Base-by-base conservation (phyloP, 2,888 invertebrate genomes). In the Microplitis deprimator region DNA sequence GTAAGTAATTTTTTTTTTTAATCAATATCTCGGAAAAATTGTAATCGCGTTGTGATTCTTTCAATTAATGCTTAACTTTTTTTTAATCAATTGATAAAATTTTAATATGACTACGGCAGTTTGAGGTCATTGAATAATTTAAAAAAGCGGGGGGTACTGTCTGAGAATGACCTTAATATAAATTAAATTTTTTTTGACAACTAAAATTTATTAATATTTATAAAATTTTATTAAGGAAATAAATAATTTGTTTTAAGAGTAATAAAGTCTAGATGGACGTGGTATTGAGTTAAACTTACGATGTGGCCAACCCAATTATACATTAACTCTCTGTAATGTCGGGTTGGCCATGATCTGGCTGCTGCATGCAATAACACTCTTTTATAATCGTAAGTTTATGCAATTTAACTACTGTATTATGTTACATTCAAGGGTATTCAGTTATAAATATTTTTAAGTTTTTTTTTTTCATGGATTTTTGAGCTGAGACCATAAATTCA, bases 321-420 rank as follows among this genome's bases (percentile, higher is more conserved):
- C 84, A 85, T 85, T 86, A 85, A 86, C 86, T 86, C 81, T 84
- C 86, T 41, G 87, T 87, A 87, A 86, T 86, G 85, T 84, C 80
- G 80, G 75, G 81, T 79, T 86, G 87, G 85, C 87, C 87, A 84
- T 86, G 87, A 87, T 87, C 84, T 84, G 83, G 83, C 81, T 81
- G 78, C 83, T 79, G 79, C 84, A 84, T 84, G 85, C 85, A 86
- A 86, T 77, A 75, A 75, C 62, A 80, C 77, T 76, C 71, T 76
- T 38, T 71, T 76, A 76, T 76, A 76, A 76, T 71, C 71, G 38
- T 65, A 59, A 59, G 50, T 60, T 76, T 72, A 76, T 71, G 71
- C 67, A 76, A 76, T 76, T 16, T 6, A 29, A 72, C 65, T 13
- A 62, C 59, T 7, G 20, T 13, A 41, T 69, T 69, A 41, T 41